Evolutionary conservation across 2,113 vertebrate species (phyloP).

Genomic region (Oenanthe oenanthe): DNA sequence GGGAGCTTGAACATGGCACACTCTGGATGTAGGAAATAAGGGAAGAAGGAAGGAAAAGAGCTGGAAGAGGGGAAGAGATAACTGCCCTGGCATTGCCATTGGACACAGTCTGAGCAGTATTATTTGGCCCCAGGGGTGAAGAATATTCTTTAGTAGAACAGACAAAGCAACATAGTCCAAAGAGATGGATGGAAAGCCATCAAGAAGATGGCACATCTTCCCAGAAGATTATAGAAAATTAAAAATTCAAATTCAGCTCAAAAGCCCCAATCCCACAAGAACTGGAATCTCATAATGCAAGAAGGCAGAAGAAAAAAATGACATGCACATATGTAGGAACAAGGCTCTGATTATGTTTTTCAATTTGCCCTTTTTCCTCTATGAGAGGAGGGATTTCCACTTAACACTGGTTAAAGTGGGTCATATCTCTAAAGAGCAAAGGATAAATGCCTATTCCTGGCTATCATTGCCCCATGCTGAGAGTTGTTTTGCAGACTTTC

Average conservation of each 20-base stretch:
- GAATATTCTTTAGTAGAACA: neutral
- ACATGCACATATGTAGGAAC: rapidly evolving
- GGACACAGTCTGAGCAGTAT: neutral
- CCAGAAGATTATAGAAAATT: neutral
- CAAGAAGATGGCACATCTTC: neutral
- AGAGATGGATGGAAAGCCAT: neutral
- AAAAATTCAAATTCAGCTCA: neutral
- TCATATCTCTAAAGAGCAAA: neutral
- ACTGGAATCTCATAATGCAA: neutral
- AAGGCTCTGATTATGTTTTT: neutral
- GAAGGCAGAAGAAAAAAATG: neutral
- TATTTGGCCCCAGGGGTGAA: neutral
- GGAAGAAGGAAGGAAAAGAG: neutral
- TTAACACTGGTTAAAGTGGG: neutral
- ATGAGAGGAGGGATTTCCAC: neutral
- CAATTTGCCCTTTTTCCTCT: neutral
- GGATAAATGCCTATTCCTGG: neutral
- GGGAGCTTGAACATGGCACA: neutral
- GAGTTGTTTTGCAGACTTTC: neutral
- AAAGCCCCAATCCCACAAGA: neutral
- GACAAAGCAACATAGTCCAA: neutral
- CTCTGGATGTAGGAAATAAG: neutral
- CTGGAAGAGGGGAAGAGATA: neutral
- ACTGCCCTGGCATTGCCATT: neutral
- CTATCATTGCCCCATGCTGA: neutral